Evolutionary conservation across 2,113 vertebrate genomes (phyloP).

Genomic region (Bufo bufo): DNA sequence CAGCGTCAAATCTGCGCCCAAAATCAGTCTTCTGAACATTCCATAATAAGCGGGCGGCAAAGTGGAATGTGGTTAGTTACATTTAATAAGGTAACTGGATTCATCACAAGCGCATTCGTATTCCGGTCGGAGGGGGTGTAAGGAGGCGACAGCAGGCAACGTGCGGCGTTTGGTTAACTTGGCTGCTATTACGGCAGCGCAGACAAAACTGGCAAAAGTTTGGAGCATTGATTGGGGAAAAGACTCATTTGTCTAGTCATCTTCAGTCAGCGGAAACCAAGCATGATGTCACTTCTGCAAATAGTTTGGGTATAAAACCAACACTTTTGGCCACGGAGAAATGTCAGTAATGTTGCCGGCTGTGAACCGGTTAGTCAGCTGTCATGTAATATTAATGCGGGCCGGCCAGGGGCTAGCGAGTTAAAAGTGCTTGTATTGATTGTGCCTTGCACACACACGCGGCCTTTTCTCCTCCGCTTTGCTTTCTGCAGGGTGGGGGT

Average conservation of each 20-base stretch:
- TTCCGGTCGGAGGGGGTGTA: no score
- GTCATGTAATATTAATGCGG: slow-evolving; percentile 53
- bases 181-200: no score
- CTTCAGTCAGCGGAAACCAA: not conserved
- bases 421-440: slow-evolving; percentile 53
- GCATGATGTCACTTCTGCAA: not conserved
- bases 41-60: no score
- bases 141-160: no score
- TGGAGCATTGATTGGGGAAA: not conserved
- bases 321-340: not conserved
- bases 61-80: no score
- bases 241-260: not conserved
- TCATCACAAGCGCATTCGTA: no score
- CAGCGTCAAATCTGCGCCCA: no score
- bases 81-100: no score
- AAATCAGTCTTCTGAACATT: no score
- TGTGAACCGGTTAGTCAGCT: slow-evolving; percentile 1
- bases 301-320: not conserved
- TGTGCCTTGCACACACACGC: not conserved
- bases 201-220: not conserved
- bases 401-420: not conserved
- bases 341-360: not conserved
- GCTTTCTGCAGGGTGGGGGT: slow-evolving; percentile 34
- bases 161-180: no score
- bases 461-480: slow-evolving; percentile 10